A percentile compares a stretch with the other conserved stretches of the same genome.
Evolutionary conservation across 2,888 invertebrate genomes (phyloP).

Genomic region (Erpobdella octoculata): DNA sequence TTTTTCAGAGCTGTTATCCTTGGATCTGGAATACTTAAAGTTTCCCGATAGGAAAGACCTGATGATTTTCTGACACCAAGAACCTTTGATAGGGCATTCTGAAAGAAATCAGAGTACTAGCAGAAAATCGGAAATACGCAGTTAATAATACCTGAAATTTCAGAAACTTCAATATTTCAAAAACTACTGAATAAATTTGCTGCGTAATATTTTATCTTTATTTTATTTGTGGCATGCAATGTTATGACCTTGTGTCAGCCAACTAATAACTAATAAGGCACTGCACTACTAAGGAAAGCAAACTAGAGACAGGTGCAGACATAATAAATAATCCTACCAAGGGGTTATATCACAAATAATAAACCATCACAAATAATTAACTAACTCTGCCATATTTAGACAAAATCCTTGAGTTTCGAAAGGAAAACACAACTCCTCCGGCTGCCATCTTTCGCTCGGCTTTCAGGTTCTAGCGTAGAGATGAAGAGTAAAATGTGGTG

Average conservation of each 20-base stretch:
- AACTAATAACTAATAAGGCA: too few species aligned
- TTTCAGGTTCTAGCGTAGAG: neutral
- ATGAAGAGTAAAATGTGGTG: neutral
- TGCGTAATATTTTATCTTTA: too few species aligned
- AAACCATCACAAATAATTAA: too few species aligned
- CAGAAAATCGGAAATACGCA: neutral
- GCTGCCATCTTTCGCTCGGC: slow-evolving; percentile 11
- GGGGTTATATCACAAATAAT: too few species aligned
- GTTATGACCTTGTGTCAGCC: too few species aligned
- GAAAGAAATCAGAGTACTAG: neutral
- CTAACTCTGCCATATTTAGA: neutral
- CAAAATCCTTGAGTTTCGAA: neutral
- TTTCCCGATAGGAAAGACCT: slow-evolving; percentile 26
- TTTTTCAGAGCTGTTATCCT: slow-evolving; percentile 29
- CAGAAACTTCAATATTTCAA: neutral
- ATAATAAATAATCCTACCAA: too few species aligned
- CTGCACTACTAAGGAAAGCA: too few species aligned
- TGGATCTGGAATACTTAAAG: slow-evolving; percentile 26
- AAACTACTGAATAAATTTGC: neutral
- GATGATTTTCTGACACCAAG: slow-evolving; percentile 9
- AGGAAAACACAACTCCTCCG: slow-evolving; percentile 5
- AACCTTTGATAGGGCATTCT: slow-evolving; percentile 7
- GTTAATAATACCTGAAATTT: neutral
- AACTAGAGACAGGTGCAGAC: too few species aligned
- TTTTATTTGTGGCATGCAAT: too few species aligned